Evolutionary conservation across 2,888 invertebrate genomes (phyloP).

Genomic region (Melanostoma scalare): DNA sequence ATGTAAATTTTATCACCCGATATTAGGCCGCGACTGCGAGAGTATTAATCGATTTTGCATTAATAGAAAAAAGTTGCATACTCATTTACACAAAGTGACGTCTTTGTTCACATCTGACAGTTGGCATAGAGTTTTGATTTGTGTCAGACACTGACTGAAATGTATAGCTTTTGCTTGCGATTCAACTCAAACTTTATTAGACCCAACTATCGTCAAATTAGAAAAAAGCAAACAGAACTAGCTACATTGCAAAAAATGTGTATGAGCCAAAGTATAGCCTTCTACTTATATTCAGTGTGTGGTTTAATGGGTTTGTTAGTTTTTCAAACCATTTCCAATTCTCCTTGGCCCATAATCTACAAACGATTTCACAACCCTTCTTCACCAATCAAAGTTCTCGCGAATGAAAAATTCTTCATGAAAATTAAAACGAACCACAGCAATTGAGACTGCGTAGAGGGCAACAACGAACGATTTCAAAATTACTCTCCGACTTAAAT

Average conservation of each 20-base stretch:
- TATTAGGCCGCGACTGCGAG: background rate
- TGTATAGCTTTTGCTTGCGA: too few species aligned
- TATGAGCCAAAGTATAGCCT: slow-evolving; percentile 35
- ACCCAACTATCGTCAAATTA: background rate
- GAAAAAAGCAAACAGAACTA: background rate
- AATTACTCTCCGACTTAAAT: slow-evolving; percentile 50
- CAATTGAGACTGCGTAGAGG: slow-evolving; percentile 22
- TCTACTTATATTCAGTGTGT: slow-evolving; percentile 25
- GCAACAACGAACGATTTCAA: slow-evolving; percentile 47
- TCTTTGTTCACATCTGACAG: slow-evolving; percentile 25
- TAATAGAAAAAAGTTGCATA: background rate
- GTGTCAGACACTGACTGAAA: too few species aligned
- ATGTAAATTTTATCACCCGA: background rate
- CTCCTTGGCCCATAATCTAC: slow-evolving; percentile 56
- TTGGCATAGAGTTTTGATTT: background rate
- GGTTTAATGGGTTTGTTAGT: slow-evolving; percentile 36
- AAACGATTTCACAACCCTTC: slow-evolving; percentile 50
- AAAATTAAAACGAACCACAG: slow-evolving; percentile 26
- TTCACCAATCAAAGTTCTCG: slow-evolving; percentile 36
- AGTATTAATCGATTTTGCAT: slow-evolving; percentile 27
- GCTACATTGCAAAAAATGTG: background rate
- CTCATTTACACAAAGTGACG: slow-evolving; percentile 2
- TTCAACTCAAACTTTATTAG: too few species aligned
- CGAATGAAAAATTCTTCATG: slow-evolving; percentile 46
- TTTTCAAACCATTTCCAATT: slow-evolving; percentile 28